These are phyloP conservation scores for Isurus oxyrinchus DNA, from an alignment of 2,113 vertebrate genomes.

Conservation along the genomic window DNA sequence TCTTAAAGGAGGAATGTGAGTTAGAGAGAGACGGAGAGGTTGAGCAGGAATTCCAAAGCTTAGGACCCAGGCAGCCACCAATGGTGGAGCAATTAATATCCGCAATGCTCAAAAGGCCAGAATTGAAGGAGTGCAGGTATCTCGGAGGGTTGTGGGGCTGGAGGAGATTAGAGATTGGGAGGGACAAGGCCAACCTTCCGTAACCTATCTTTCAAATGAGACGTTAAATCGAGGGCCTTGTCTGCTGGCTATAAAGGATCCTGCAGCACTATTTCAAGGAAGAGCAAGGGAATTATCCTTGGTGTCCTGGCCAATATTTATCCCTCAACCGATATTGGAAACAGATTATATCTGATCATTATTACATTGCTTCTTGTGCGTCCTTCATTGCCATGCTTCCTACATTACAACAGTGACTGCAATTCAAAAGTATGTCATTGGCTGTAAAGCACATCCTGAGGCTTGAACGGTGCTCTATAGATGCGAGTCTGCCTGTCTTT, in stretches of 20 bases:
- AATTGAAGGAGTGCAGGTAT: too few species aligned
- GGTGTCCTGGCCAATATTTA: background rate
- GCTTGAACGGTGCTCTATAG: background rate
- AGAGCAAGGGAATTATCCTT: background rate
- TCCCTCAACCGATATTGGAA: background rate
- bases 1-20: too few species aligned
- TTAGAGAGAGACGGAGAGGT: background rate
- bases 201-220: background rate
- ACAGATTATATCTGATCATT: background rate
- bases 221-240: background rate
- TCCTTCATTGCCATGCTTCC: background rate
- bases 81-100: too few species aligned
- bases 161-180: background rate
- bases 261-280: background rate
- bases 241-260: background rate
- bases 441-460: background rate
- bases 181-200: background rate
- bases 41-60: too few species aligned
- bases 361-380: background rate
- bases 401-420: background rate
- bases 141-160: background rate
- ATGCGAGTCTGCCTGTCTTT: background rate
- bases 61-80: too few species aligned
- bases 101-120: too few species aligned
- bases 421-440: background rate